Percentiles rank a stretch among this genome's conserved stretches.
These are phyloP conservation scores for Aspidiotus rigidus DNA, from an alignment of 2,888 invertebrate genomes.

Conservation along the genomic window DNA sequence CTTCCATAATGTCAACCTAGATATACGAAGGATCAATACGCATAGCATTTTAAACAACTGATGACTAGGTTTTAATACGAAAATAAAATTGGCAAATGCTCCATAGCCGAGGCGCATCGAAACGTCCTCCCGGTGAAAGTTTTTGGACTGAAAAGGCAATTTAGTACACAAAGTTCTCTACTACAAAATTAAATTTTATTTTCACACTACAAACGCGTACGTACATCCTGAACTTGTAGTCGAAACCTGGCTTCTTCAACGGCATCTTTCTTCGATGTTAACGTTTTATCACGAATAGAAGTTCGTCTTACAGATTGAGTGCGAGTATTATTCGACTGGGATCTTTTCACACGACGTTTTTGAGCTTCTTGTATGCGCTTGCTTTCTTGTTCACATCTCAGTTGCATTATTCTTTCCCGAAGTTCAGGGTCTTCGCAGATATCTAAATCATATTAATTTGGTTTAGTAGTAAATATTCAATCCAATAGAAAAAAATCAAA, in stretches of 20 bases:
- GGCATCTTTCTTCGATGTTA: constrained; percentile 88
- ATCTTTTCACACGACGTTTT: constrained; percentile 56
- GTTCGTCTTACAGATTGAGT: constrained; percentile 90
- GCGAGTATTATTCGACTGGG: constrained; percentile 64
- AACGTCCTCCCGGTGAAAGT: too few relatives aligned
- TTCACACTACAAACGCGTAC: constrained; percentile 11
- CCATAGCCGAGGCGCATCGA: too few relatives aligned
- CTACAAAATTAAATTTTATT: too few relatives aligned
- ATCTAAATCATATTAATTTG: constrained; percentile 49
- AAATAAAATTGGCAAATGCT: background rate
- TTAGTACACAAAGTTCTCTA: too few relatives aligned
- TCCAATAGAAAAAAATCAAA: background rate
- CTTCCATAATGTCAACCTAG: constrained; percentile 28
- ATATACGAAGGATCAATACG: background rate
- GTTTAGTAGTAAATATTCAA: constrained; percentile 14
- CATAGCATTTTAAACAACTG: background rate
- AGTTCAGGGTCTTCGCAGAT: constrained; percentile 94
- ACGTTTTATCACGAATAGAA: constrained; percentile 83
- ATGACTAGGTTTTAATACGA: background rate
- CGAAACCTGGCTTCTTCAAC: constrained; percentile 79
- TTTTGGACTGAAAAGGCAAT: too few relatives aligned
- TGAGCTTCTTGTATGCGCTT: constrained; percentile 55
- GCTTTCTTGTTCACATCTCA: constrained; percentile 81
- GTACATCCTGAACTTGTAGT: constrained; percentile 54
- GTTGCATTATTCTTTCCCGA: constrained; percentile 75